Conservation (phyloP, 2,113 vertebrate species). For the Progne subis region DNA sequence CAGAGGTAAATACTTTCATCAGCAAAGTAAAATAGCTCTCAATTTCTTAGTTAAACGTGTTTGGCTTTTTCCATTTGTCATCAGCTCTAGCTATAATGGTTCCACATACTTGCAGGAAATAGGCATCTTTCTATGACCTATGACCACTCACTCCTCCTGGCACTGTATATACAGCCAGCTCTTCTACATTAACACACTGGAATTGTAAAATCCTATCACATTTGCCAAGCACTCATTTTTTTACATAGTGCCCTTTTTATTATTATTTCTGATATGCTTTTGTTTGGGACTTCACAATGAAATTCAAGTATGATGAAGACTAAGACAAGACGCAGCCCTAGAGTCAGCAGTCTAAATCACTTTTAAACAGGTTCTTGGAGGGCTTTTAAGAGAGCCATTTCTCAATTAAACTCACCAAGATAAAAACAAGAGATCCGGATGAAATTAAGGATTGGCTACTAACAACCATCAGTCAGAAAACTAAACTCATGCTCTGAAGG, state of each 20-base stretch:
- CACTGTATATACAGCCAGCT: not conserved
- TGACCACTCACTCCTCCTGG: not conserved
- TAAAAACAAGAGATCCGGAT: not conserved
- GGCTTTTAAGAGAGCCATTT: not conserved
- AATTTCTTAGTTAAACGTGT: not conserved
- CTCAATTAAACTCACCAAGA: not conserved
- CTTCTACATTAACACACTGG: not conserved
- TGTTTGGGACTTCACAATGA: not conserved
- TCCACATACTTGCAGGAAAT: not conserved
- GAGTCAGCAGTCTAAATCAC: not conserved
- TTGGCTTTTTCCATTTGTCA: not conserved
- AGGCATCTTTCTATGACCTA: not conserved
- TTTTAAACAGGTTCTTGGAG: not conserved
- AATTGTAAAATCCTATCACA: not conserved
- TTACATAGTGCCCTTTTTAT: not conserved
- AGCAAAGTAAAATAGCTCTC: not conserved
- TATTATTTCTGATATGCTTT: not conserved
- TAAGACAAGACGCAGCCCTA: not conserved
- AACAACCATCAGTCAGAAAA: not conserved
- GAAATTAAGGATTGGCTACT: not conserved
- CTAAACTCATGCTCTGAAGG: not conserved
- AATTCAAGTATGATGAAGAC: not conserved
- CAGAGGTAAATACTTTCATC: not conserved
- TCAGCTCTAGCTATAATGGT: not conserved
- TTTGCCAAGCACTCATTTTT: not conserved